A percentile compares a stretch with the other conserved stretches of the same genome.
Evolutionary conservation across 2,113 vertebrate species (phyloP).

Genomic region (Hemibagrus wyckioides): DNA sequence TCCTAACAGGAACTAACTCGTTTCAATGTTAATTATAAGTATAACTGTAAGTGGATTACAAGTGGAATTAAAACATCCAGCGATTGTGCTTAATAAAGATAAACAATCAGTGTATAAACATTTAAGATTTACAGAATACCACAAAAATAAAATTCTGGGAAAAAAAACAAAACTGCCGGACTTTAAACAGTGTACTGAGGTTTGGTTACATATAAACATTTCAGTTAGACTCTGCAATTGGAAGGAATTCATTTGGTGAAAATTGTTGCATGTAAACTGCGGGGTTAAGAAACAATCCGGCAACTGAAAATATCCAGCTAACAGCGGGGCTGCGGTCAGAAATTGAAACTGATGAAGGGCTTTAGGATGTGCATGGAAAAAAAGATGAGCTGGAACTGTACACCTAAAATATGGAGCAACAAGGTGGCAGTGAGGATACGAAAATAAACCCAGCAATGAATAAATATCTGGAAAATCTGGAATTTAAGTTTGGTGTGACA

Average conservation of each 20-base stretch:
- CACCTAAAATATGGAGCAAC: neutral
- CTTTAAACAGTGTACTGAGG: slow-evolving; percentile 5
- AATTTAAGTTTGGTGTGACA: neutral
- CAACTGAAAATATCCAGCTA: slow-evolving; percentile 6
- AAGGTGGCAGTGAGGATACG: neutral
- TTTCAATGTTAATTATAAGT: neutral
- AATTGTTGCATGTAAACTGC: slow-evolving; percentile 13
- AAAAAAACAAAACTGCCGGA: neutral
- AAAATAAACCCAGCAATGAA: neutral
- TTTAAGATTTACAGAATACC: neutral
- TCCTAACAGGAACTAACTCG: neutral
- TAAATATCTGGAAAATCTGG: neutral
- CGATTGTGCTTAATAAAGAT: neutral
- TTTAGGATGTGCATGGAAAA: neutral
- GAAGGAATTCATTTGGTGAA: slow-evolving; percentile 28
- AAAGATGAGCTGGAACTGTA: neutral
- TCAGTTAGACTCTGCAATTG: neutral
- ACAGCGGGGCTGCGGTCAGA: slow-evolving; percentile 4
- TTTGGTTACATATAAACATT: slow-evolving; percentile 29
- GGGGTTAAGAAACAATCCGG: neutral
- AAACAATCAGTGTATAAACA: neutral
- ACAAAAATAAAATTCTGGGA: neutral
- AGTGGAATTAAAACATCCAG: neutral
- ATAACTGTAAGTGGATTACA: neutral
- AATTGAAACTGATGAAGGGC: slow-evolving; percentile 7